A percentile compares a stretch with the other conserved stretches of the same genome.
phyloP scores from a whole-genome alignment of 2,888 invertebrate species.

The Argyresthia goedartella region DNA sequence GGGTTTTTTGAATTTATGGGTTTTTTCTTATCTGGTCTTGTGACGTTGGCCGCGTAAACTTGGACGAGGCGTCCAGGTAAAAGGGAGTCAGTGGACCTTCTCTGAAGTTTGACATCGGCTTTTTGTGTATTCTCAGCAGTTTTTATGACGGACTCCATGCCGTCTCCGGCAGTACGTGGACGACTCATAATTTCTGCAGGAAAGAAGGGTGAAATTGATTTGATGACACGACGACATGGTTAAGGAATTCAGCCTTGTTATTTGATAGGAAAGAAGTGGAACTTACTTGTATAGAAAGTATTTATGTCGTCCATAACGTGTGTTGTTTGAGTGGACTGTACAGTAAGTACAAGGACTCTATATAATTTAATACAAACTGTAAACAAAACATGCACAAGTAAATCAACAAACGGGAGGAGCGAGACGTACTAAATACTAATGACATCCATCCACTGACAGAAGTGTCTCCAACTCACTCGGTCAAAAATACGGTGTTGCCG shows the following conservation, averaged over 20 bases:
- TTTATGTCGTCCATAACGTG: constrained; percentile 28
- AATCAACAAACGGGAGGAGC: too few species aligned
- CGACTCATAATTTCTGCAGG: constrained; percentile 49
- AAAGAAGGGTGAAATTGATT: neutral
- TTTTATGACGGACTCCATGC: constrained; percentile 76
- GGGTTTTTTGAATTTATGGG: constrained; percentile 75
- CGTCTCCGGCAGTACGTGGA: constrained; percentile 80
- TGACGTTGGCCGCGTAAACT: constrained; percentile 72
- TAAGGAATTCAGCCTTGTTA: neutral
- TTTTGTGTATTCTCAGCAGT: constrained; percentile 27
- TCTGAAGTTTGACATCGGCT: constrained; percentile 15
- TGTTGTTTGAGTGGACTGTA: too few species aligned
- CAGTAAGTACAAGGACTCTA: too few species aligned
- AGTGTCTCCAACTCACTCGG: too few species aligned
- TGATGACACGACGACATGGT: constrained; percentile 12
- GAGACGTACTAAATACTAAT: too few species aligned
- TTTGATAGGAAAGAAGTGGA: neutral
- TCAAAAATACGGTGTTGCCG: too few species aligned
- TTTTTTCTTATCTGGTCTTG: constrained; percentile 68
- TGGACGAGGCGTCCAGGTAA: constrained; percentile 43
- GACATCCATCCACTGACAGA: too few species aligned
- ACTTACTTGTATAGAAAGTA: constrained; percentile 36
- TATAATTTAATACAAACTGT: too few species aligned
- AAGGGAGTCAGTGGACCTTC: constrained; percentile 25
- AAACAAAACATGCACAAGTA: too few species aligned